These are phyloP conservation scores for Plagodis dolabraria DNA, from an alignment of 2,888 invertebrate genomes.

Conservation along the genomic window DNA sequence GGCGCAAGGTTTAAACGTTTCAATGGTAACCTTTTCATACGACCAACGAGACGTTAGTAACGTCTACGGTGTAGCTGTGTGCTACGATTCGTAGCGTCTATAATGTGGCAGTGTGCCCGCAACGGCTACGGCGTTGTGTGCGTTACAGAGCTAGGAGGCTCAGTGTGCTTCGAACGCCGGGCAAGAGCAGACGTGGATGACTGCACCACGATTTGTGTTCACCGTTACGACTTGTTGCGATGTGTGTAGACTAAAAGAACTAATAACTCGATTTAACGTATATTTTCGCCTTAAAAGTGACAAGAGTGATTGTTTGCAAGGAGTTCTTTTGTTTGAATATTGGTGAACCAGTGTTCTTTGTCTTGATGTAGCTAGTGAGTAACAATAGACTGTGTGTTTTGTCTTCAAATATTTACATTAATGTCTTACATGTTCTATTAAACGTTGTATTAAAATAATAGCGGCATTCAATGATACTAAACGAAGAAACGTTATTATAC, in stretches of 20 bases:
- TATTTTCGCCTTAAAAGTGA: not conserved
- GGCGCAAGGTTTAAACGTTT: constrained; percentile 75
- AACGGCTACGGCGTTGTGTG: constrained; percentile 21
- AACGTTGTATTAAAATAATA: constrained; percentile 2
- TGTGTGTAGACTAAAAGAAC: constrained; percentile 27
- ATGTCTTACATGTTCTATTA: constrained; percentile 10
- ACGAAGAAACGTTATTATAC: not conserved
- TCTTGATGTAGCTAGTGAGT: constrained; percentile 25
- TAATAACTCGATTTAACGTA: not conserved
- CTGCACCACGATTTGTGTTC: constrained; percentile 34
- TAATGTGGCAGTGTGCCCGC: too few relatives aligned
- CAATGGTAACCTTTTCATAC: constrained; percentile 74
- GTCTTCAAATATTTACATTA: constrained; percentile 18
- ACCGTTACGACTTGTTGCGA: constrained; percentile 49
- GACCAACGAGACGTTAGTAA: constrained; percentile 38
- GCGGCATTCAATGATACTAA: not conserved
- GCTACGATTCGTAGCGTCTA: constrained; percentile 37
- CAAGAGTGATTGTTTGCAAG: constrained; percentile 5
- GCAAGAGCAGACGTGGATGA: constrained; percentile 46
- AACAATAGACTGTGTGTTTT: constrained; percentile 24
- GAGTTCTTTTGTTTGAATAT: constrained; percentile 12
- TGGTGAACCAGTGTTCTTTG: constrained; percentile 23
- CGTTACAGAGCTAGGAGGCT: constrained; percentile 18
- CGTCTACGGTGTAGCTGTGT: constrained; percentile 53
- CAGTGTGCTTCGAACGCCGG: constrained; percentile 59